Percentiles rank a stretch among this genome's conserved stretches.
Evolutionary conservation across 2,797 vertebrate genomes (phyloP).

Genomic region (Scleropages formosus): DNA sequence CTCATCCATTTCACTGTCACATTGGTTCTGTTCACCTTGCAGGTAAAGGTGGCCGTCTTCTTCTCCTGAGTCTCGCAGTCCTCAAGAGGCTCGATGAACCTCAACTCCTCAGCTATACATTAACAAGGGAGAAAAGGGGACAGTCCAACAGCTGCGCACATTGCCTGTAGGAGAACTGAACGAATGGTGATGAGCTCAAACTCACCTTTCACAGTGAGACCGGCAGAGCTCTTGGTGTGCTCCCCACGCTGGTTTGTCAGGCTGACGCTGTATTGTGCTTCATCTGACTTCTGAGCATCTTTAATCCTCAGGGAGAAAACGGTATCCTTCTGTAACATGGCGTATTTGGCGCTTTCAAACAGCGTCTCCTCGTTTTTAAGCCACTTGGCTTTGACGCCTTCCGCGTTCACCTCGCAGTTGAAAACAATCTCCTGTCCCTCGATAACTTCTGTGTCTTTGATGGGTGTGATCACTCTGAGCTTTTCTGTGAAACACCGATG

Average conservation of each 20-base stretch:
- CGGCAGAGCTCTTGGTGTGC: slow-evolving; percentile 79
- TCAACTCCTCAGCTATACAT: slow-evolving; percentile 86
- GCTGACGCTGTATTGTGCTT: slow-evolving; percentile 75
- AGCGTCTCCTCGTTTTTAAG: slow-evolving; percentile 86
- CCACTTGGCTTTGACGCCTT: slow-evolving; percentile 97
- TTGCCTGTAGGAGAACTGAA: slow-evolving; percentile 30
- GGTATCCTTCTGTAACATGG: slow-evolving; percentile 88
- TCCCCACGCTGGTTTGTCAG: slow-evolving; percentile 89
- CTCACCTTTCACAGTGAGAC: slow-evolving; percentile 83
- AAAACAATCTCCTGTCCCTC: slow-evolving; percentile 89
- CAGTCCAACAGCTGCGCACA: background rate
- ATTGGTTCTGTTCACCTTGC: slow-evolving; percentile 90
- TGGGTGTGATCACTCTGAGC: slow-evolving; percentile 86
- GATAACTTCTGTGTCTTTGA: slow-evolving; percentile 82
- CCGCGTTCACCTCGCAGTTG: slow-evolving; percentile 94
- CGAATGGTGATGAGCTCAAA: slow-evolving; percentile 24
- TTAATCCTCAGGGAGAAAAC: slow-evolving; percentile 90
- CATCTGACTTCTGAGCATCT: slow-evolving; percentile 79
- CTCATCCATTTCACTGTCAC: slow-evolving; percentile 89
- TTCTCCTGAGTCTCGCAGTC: slow-evolving; percentile 97
- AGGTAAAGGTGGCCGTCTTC: slow-evolving; percentile 88
- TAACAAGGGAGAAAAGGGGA: slow-evolving; percentile 18
- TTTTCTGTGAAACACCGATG: slow-evolving; percentile 73
- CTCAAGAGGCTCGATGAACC: slow-evolving; percentile 86
- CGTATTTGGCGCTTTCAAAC: slow-evolving; percentile 91